These are phyloP conservation scores for Syngnathoides biaculeatus DNA, from an alignment of 2,113 vertebrate species.

Conservation along the genomic window DNA sequence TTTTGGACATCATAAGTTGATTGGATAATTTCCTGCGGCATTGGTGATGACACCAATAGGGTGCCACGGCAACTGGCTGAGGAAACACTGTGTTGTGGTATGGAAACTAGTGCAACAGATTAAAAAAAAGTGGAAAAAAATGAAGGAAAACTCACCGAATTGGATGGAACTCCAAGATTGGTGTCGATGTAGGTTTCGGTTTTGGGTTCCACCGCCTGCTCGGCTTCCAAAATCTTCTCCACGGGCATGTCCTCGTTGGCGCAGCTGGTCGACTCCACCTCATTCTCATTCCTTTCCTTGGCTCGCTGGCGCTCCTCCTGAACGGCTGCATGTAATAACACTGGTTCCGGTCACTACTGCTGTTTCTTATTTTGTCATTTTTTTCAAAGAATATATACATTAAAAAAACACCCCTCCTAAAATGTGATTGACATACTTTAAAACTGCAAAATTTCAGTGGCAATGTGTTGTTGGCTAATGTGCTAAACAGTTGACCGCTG, in stretches of 20 bases:
- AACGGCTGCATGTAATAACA: slow-evolving; percentile 80
- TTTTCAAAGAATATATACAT: background rate
- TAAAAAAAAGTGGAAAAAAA: background rate
- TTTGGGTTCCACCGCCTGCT: slow-evolving; percentile 96
- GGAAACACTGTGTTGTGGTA: background rate
- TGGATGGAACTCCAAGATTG: slow-evolving; percentile 84
- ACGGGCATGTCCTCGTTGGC: slow-evolving; percentile 98
- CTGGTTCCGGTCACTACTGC: slow-evolving; percentile 74
- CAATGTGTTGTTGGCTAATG: too few species aligned
- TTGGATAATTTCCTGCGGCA: too few species aligned
- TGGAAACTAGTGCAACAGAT: background rate
- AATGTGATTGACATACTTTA: too few species aligned
- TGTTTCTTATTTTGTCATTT: slow-evolving; percentile 27
- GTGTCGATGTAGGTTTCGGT: slow-evolving; percentile 96
- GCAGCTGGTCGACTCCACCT: slow-evolving; percentile 90
- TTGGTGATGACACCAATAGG: too few species aligned
- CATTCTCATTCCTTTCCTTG: slow-evolving; percentile 89
- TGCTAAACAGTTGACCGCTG: too few species aligned
- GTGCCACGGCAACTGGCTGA: too few species aligned
- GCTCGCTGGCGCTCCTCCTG: slow-evolving; percentile 97
- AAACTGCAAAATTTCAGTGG: too few species aligned
- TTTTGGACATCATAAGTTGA: too few species aligned
- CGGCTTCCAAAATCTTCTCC: slow-evolving; percentile 96
- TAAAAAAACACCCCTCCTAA: background rate
- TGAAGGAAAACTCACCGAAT: slow-evolving; percentile 81